Conservation (phyloP, 2,888 invertebrate species). For the Lepidochrysops patricia region DNA sequence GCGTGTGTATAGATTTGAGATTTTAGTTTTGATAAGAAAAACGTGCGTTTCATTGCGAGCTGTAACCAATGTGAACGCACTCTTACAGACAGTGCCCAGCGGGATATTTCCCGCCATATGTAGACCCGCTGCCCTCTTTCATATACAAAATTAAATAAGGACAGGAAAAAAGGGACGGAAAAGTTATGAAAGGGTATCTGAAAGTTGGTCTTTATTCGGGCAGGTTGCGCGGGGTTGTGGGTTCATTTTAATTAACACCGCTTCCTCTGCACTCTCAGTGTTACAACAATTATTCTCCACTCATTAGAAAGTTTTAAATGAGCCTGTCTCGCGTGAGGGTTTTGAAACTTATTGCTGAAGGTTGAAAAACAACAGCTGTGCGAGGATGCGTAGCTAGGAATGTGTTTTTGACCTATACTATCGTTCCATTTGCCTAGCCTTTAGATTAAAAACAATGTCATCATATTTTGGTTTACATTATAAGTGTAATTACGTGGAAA, state of each 20-base stretch:
- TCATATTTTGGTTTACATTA: too few species aligned
- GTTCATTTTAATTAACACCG: conserved; percentile 66
- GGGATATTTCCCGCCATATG: neutral
- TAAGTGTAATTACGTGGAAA: too few species aligned
- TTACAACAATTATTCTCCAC: conserved; percentile 68
- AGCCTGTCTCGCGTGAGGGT: neutral
- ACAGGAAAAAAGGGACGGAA: conserved; percentile 7
- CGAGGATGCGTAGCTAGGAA: too few species aligned
- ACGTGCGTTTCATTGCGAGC: too few species aligned
- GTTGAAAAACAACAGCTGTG: too few species aligned
- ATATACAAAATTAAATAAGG: conserved; percentile 10
- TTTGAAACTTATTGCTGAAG: neutral
- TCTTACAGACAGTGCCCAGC: neutral
- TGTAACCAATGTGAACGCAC: neutral
- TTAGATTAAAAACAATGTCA: too few species aligned
- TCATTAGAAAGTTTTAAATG: conserved; percentile 58
- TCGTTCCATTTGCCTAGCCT: too few species aligned
- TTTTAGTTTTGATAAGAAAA: too few species aligned
- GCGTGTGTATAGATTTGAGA: too few species aligned
- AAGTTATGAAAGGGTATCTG: conserved; percentile 10
- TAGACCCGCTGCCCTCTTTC: neutral
- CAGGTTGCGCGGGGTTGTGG: conserved; percentile 43
- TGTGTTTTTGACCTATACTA: too few species aligned
- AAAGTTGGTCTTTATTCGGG: conserved; percentile 42
- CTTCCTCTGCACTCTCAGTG: conserved; percentile 55